A percentile compares a stretch with the other conserved stretches of the same genome.
These are phyloP conservation scores for Equus quagga DNA, from an alignment of 2,113 vertebrate genomes.

Conservation along the genomic window DNA sequence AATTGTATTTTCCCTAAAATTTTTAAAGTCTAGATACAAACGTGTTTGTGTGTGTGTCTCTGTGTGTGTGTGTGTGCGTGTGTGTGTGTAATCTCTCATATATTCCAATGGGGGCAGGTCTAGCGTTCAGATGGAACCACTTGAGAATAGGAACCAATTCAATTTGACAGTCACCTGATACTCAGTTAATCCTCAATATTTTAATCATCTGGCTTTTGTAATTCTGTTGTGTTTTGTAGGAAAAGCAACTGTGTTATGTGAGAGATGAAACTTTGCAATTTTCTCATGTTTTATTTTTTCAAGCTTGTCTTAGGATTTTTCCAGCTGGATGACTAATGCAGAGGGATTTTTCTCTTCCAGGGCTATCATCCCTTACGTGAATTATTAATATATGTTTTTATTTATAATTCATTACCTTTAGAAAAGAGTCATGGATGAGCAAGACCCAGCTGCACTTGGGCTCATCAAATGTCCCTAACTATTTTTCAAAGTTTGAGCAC, in stretches of 20 bases:
- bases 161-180: constrained; percentile 25
- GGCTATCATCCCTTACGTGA: constrained; percentile 60
- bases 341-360: constrained; percentile 56
- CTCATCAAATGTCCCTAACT: constrained; percentile 61
- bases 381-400: constrained; percentile 76
- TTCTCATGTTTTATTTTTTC: constrained; percentile 62
- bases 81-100: neutral
- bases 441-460: constrained; percentile 72
- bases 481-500: constrained; percentile 68
- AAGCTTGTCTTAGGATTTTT: constrained; percentile 60
- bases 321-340: constrained; percentile 69
- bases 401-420: constrained; percentile 76
- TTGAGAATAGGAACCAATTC: neutral
- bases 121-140: neutral
- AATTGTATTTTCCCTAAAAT: neutral
- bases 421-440: constrained; percentile 66
- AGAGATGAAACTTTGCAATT: constrained; percentile 33
- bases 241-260: constrained; percentile 47
- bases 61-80: neutral
- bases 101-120: neutral
- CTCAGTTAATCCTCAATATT: neutral
- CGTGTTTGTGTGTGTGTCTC: neutral
- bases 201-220: constrained; percentile 58
- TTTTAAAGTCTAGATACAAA: neutral
- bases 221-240: constrained; percentile 45